These are phyloP conservation scores for Stercorarius parasiticus DNA, from an alignment of 2,113 vertebrate species.

Conservation along the genomic window DNA sequence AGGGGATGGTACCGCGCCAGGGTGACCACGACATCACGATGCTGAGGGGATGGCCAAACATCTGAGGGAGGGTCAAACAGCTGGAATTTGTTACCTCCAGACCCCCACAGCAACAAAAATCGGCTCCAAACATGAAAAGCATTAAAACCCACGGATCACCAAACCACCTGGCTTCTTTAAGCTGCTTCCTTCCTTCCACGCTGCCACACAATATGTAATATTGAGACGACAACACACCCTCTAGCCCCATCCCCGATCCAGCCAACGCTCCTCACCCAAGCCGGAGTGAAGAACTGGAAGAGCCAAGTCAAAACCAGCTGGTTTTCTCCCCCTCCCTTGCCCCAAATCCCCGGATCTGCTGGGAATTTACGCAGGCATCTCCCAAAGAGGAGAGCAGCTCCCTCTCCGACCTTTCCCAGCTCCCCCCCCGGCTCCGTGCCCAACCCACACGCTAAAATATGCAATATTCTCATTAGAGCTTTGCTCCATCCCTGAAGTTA, in stretches of 20 bases:
- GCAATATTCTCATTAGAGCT: not conserved
- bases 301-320: not conserved
- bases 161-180: not conserved
- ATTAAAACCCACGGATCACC: not conserved
- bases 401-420: not conserved
- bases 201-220: not conserved
- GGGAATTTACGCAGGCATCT: not conserved
- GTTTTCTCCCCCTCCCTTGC: not conserved
- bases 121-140: not conserved
- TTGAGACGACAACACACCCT: rapidly evolving
- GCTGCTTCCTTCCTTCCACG: not conserved
- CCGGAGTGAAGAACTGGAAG: not conserved
- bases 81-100: not conserved
- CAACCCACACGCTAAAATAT: not conserved
- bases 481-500: not conserved
- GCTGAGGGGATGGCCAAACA: not conserved
- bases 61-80: not conserved
- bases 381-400: not conserved
- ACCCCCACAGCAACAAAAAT: not conserved
- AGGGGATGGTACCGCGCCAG: rapidly evolving
- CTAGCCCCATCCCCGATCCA: not conserved
- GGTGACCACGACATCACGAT: rapidly evolving
- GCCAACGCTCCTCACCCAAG: not conserved
- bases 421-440: not conserved
- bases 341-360: rapidly evolving